phyloP scores from a whole-genome alignment of 2,113 vertebrate genomes.

The Laterallus jamaicensis region DNA sequence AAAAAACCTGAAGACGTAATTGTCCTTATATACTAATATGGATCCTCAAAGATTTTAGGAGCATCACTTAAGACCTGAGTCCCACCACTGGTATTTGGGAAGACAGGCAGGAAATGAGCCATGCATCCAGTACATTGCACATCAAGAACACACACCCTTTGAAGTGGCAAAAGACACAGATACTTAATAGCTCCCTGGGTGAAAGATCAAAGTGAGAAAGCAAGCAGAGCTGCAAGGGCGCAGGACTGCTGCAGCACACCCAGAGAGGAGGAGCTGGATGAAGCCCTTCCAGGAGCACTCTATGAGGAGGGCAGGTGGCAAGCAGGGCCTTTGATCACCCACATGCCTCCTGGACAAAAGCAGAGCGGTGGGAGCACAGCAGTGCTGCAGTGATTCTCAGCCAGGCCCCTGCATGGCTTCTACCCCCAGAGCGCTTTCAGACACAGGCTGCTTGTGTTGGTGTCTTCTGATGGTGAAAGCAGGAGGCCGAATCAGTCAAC shows the following conservation, averaged over 20 bases:
- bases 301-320: fast-evolving
- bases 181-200: neutral
- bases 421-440: neutral
- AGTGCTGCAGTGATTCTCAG: neutral
- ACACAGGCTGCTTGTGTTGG: neutral
- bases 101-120: neutral
- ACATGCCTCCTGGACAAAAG: neutral
- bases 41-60: neutral
- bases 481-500: neutral
- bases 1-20: neutral
- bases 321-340: neutral
- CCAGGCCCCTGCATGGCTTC: fast-evolving
- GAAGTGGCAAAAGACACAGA: neutral
- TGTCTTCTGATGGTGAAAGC: neutral
- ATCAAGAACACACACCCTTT: neutral
- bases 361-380: fast-evolving
- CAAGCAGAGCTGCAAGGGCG: neutral
- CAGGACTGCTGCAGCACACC: neutral
- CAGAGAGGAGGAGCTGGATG: fast-evolving
- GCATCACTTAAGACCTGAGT: neutral
- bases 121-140: neutral
- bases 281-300: neutral
- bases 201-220: neutral
- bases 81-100: neutral
- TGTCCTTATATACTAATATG: neutral